Evolutionary conservation across 2,113 vertebrate genomes (phyloP).

Genomic region (Phyllopteryx taeniolatus): DNA sequence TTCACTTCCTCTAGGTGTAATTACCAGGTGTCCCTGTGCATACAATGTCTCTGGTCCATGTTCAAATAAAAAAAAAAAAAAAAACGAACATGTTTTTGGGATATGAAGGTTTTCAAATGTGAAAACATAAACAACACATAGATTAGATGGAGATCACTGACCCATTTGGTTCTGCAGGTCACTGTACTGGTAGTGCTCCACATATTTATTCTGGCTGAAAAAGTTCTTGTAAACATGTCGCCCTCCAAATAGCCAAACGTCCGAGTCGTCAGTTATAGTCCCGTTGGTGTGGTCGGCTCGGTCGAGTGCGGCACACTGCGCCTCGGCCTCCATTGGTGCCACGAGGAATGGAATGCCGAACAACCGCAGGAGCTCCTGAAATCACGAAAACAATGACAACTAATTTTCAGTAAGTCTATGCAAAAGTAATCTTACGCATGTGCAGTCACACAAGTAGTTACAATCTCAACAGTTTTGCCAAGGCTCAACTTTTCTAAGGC

Average conservation of each 20-base stretch:
- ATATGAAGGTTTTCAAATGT: neutral
- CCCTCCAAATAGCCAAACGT: conserved; percentile 96
- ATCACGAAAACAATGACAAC: neutral
- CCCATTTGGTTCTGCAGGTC: conserved; percentile 91
- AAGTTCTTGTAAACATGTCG: conserved; percentile 97
- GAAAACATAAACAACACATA: too few relatives aligned
- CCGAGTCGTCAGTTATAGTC: conserved; percentile 96
- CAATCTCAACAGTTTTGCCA: too few relatives aligned
- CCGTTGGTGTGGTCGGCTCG: conserved; percentile 88
- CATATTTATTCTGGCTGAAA: conserved; percentile 89
- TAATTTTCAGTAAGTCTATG: neutral
- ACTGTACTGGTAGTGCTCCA: conserved; percentile 86
- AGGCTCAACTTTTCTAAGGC: too few relatives aligned
- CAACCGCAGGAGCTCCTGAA: conserved; percentile 87
- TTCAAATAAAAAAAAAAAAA: neutral
- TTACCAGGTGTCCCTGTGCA: too few relatives aligned
- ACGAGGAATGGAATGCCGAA: conserved; percentile 91
- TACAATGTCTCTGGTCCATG: too few relatives aligned
- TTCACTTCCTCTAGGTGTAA: too few relatives aligned
- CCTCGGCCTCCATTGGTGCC: conserved; percentile 94
- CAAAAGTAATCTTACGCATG: neutral
- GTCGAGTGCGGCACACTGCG: conserved; percentile 89
- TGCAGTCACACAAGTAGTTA: neutral
- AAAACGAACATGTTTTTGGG: neutral
- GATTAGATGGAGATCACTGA: conserved; percentile 60